Percentiles rank a stretch among this genome's conserved stretches.
phyloP scores from a whole-genome alignment of 1,140 invertebrate species.

The Ceratina australensis region DNA sequence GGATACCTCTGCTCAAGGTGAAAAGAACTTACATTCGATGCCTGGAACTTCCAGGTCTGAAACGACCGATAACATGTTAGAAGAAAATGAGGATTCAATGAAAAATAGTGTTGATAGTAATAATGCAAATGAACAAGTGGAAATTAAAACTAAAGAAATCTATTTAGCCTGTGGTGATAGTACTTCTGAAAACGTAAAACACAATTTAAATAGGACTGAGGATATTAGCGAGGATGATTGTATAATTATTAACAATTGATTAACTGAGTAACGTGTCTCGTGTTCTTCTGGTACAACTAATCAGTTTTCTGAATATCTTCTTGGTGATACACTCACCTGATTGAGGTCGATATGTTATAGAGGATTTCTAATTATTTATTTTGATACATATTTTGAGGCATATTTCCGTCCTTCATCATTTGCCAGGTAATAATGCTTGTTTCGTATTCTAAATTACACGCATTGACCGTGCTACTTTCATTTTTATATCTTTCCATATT shows the following conservation, averaged over 20 bases:
- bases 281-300: conserved; percentile 8
- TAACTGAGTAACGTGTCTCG: not conserved
- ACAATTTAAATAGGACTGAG: not conserved
- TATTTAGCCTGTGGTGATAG: not conserved
- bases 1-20: not conserved
- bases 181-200: not conserved
- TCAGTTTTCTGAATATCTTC: not conserved
- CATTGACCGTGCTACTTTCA: too few species aligned
- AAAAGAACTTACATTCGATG: not conserved
- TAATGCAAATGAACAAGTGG: not conserved
- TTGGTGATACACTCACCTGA: not conserved
- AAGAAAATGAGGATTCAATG: not conserved
- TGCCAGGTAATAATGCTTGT: too few species aligned
- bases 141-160: not conserved
- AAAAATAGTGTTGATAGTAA: not conserved
- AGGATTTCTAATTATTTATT: too few species aligned
- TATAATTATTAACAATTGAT: conserved; percentile 56
- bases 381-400: too few species aligned
- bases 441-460: too few species aligned
- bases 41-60: too few species aligned
- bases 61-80: too few species aligned
- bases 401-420: too few species aligned
- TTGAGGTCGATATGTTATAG: too few species aligned
- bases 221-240: conserved; percentile 40
- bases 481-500: too few species aligned